Evolutionary conservation across 2,888 invertebrate species (phyloP), one percentile per base, ranked within the genome.

Genomic region (Euzetes globulus): DNA sequence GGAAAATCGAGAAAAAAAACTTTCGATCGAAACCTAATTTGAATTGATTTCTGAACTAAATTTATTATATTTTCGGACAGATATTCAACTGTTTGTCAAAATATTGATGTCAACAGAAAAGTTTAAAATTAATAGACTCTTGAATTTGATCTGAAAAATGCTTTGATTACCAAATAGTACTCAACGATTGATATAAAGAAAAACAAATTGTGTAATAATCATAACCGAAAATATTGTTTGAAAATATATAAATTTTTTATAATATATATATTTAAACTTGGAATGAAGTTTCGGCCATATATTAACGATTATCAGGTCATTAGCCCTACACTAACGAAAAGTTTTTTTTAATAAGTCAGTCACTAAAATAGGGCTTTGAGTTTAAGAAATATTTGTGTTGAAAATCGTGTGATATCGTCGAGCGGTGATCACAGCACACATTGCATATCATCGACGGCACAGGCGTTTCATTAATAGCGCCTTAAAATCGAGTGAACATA

Each of bases 391-490:
- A 1, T 50, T 50, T 50, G 1, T 5, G 4, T 11, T 5, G n/a
- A 50, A 50, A 50, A n/a, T 50, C 19, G 17, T 60, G 60, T 60
- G 60, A 60, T 60, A 60, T 60, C 60, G 60, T 60, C 60, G 60
- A 60, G 60, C 17, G 60, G 27, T 22, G 25, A 60, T 60, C 60
- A 27, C 27, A 25, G 11, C 41, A 60, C 60, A 60, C 9, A 17
- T 58, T 58, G 19, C 50, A n/a, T 50, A 50, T 50, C 19, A 50
- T 50, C 50, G 50, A 50, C 50, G 50, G 50, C 50, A 15, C 60
- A 60, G 60, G 60, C 29, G 60, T 60, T 60, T 15, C 60, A 19
- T 27, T 27, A 60, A 60, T 60, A 25, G 60, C 27, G 60, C 52
- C 52, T 60, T 15, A 27, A 50, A 3, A n/a, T 22, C 11, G 2